These are phyloP conservation scores for Neria commutata DNA, from an alignment of 2,888 invertebrate species.

Conservation along the genomic window DNA sequence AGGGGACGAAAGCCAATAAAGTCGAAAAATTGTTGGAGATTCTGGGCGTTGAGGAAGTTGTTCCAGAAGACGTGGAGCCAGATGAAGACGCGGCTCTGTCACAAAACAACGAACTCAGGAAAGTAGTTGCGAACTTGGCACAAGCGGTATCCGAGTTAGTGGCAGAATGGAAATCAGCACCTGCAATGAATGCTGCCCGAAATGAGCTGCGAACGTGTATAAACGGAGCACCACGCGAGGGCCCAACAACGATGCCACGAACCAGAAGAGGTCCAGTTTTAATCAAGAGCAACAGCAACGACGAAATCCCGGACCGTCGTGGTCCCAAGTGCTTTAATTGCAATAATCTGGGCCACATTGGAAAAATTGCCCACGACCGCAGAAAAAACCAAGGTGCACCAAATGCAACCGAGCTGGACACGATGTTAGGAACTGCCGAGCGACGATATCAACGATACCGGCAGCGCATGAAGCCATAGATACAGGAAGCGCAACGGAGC, in stretches of 20 bases:
- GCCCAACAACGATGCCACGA: not conserved
- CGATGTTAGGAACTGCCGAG: not conserved
- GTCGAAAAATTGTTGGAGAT: not conserved
- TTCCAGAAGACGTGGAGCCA: too few relatives aligned
- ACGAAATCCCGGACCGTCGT: not conserved
- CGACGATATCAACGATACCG: too few relatives aligned
- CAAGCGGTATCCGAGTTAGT: too few relatives aligned
- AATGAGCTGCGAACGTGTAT: not conserved
- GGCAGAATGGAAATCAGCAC: too few relatives aligned
- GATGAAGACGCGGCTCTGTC: too few relatives aligned
- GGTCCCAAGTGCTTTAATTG: too few relatives aligned
- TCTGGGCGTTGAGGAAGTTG: not conserved
- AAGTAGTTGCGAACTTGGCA: too few relatives aligned
- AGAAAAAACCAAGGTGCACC: too few relatives aligned
- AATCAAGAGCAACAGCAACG: not conserved
- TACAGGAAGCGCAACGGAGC: too few relatives aligned
- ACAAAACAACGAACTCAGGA: too few relatives aligned
- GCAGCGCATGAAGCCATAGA: too few relatives aligned
- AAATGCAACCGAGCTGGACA: not conserved
- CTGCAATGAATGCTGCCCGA: too few relatives aligned
- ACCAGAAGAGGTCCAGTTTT: not conserved
- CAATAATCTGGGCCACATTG: not conserved
- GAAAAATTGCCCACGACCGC: not conserved
- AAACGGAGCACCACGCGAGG: not conserved
- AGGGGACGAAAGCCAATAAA: not conserved